Conservation (phyloP, 2,888 invertebrate species). For the Cataglyphis livida region DNA sequence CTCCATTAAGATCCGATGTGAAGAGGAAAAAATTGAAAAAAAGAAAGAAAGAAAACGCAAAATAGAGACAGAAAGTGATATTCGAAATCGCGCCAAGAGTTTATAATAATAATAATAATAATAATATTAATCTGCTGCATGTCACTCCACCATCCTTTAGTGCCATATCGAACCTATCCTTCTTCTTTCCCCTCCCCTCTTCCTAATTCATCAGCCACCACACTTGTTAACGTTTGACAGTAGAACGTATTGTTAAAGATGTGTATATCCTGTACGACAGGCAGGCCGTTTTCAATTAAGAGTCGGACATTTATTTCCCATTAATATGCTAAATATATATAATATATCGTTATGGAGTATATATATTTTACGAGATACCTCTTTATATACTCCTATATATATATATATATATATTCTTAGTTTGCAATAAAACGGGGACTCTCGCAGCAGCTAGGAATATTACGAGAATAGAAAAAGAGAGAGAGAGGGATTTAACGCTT, state of each 20-base stretch:
- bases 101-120: constrained; percentile 43
- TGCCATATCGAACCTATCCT: constrained; percentile 78
- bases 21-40: constrained; percentile 30
- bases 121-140: constrained; percentile 48
- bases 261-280: constrained; percentile 72
- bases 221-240: constrained; percentile 76
- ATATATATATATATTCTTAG: constrained; percentile 40
- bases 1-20: constrained; percentile 67
- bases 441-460: constrained; percentile 56
- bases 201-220: constrained; percentile 68
- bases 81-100: constrained; percentile 36
- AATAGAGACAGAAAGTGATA: constrained; percentile 29
- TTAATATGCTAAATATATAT: constrained; percentile 55
- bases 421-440: constrained; percentile 58
- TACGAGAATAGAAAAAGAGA: constrained; percentile 4
- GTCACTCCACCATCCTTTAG: constrained; percentile 77
- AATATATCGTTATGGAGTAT: constrained; percentile 65
- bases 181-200: constrained; percentile 46
- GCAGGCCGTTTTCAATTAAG: constrained; percentile 74
- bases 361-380: constrained; percentile 57
- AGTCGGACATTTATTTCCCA: constrained; percentile 70
- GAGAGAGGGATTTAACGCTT: not conserved
- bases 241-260: constrained; percentile 76
- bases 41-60: constrained; percentile 16
- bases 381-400: constrained; percentile 56